Evolutionary conservation across 2,797 vertebrate genomes (phyloP).

Genomic region (Urosaurus nigricauda): DNA sequence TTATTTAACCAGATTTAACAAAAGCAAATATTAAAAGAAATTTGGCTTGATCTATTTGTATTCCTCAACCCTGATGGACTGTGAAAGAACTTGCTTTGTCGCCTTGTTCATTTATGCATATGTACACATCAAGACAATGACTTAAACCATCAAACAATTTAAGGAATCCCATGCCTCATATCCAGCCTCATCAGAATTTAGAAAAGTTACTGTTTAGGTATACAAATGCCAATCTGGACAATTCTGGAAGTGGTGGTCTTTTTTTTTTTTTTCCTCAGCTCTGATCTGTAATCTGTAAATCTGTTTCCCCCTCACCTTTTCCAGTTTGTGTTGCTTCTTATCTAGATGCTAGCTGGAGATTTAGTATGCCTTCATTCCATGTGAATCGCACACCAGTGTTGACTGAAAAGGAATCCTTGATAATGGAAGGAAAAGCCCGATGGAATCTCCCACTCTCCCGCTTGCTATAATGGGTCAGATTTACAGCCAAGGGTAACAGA

Average conservation of each 20-base stretch:
- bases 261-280: no score
- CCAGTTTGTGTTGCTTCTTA: not conserved
- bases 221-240: no score
- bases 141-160: no score
- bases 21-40: not conserved
- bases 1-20: not conserved
- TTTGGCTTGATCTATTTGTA: not conserved
- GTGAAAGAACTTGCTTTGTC: no score
- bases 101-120: no score
- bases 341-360: not conserved
- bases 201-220: no score
- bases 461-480: not conserved
- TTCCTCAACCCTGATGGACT: no score
- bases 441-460: not conserved
- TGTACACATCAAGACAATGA: no score
- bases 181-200: no score
- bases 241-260: no score
- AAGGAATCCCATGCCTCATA: no score
- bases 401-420: slow-evolving; percentile 8
- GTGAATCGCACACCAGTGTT: not conserved
- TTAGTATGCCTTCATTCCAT: not conserved
- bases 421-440: slow-evolving; percentile 1
- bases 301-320: not conserved
- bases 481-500: not conserved
- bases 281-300: not conserved